A percentile compares a stretch with the other conserved stretches of the same genome.
phyloP scores from a whole-genome alignment of 2,888 invertebrate species.

The Dicycla oo region DNA sequence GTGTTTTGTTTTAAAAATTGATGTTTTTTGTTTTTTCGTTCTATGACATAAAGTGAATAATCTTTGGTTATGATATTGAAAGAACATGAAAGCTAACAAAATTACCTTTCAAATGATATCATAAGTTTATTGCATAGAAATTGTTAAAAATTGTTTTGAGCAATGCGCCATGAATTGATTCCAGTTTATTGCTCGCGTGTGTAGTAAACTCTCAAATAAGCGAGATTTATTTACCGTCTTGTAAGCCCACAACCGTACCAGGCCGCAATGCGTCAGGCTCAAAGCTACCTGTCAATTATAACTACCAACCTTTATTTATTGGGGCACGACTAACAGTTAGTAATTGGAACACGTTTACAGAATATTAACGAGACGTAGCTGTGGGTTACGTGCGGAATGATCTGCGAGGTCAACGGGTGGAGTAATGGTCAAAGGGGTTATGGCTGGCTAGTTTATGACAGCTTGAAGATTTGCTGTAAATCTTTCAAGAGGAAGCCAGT shows the following conservation, averaged over 20 bases:
- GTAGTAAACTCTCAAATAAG: conserved; percentile 26
- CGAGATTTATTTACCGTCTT: conserved; percentile 39
- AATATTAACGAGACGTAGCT: conserved; percentile 44
- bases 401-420: conserved; percentile 25
- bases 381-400: conserved; percentile 40
- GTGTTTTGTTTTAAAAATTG: too few species aligned
- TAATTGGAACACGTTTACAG: conserved; percentile 57
- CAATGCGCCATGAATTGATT: too few species aligned
- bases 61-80: too few species aligned
- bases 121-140: too few species aligned
- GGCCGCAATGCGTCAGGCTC: conserved; percentile 51
- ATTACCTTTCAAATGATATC: too few species aligned
- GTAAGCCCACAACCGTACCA: conserved; percentile 9
- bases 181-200: too few species aligned
- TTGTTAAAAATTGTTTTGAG: too few species aligned
- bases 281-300: conserved; percentile 58
- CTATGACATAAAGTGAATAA: too few species aligned
- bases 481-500: neutral
- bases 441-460: conserved; percentile 19
- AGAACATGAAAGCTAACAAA: too few species aligned
- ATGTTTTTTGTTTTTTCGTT: too few species aligned
- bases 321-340: conserved; percentile 44
- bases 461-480: neutral
- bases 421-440: conserved; percentile 31
- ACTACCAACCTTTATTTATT: conserved; percentile 54